Percentiles rank a stretch among this genome's conserved stretches.
These are phyloP conservation scores for Acanthococcus lagerstroemiae DNA, from an alignment of 2,888 invertebrate species.

Conservation along the genomic window DNA sequence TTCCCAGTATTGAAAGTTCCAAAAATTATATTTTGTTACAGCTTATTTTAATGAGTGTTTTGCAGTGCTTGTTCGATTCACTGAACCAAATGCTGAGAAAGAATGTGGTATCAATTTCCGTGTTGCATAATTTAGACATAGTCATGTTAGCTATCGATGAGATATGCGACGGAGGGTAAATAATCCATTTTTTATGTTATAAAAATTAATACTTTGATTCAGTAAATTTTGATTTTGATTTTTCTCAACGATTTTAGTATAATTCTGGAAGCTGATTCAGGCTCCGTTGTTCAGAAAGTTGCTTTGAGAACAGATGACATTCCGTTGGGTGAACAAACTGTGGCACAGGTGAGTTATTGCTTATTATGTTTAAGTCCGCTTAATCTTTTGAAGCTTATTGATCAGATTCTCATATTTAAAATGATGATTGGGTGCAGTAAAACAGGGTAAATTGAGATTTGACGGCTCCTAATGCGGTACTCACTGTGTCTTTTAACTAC, in stretches of 20 bases:
- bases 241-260: too few relatives aligned
- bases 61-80: conserved; percentile 92
- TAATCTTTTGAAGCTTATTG: too few relatives aligned
- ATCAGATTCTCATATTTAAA: too few relatives aligned
- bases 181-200: neutral
- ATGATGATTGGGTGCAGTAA: too few relatives aligned
- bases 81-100: conserved; percentile 86
- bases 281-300: conserved; percentile 83
- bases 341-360: conserved; percentile 82
- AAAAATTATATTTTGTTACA: too few relatives aligned
- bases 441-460: too few relatives aligned
- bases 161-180: conserved; percentile 96
- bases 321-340: conserved; percentile 95
- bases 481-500: neutral
- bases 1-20: too few relatives aligned
- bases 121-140: conserved; percentile 88
- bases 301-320: conserved; percentile 90
- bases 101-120: conserved; percentile 86
- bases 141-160: conserved; percentile 96
- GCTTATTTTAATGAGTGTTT: conserved; percentile 84
- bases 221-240: too few relatives aligned
- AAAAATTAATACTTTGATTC: too few relatives aligned
- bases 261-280: conserved; percentile 89
- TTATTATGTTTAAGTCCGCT: too few relatives aligned
- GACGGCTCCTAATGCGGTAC: neutral